Evolutionary conservation across 1,140 invertebrate species (phyloP).

Genomic region (Bombus consobrinus): DNA sequence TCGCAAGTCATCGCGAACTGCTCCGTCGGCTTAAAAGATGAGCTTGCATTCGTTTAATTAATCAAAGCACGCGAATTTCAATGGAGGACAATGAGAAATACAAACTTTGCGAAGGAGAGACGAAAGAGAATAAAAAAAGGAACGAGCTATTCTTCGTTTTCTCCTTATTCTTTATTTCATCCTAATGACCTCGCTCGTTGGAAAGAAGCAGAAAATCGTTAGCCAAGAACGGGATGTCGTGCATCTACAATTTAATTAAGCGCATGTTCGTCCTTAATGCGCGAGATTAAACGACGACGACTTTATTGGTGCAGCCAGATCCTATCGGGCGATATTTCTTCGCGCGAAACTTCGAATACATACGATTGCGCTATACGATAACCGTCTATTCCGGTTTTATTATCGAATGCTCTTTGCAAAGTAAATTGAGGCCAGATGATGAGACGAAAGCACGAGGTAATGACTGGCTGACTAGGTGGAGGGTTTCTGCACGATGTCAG

Average conservation of each 20-base stretch:
- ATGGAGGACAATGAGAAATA: neutral
- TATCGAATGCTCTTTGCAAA: conserved; percentile 59
- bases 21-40: too few species aligned
- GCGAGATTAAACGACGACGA: conserved; percentile 55
- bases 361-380: conserved; percentile 22
- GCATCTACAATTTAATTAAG: conserved; percentile 65
- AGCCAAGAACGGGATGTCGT: conserved; percentile 59
- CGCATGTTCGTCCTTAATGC: conserved; percentile 44
- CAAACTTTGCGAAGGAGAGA: neutral
- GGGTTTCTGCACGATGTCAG: conserved; percentile 37
- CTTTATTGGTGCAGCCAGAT: conserved; percentile 55
- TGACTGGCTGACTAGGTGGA: conserved; percentile 19
- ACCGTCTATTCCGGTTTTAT: conserved; percentile 20
- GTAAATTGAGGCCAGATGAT: conserved; percentile 52
- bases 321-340: conserved; percentile 38
- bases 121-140: neutral
- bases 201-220: conserved; percentile 6
- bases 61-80: conserved; percentile 16
- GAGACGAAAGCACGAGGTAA: conserved; percentile 40
- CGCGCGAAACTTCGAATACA: conserved; percentile 46
- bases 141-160: neutral
- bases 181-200: conserved; percentile 17
- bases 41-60: conserved; percentile 23
- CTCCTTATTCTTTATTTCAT: neutral
- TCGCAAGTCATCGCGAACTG: neutral